These are phyloP conservation scores for Euura saliciscinereae DNA, from an alignment of 1,140 invertebrate species.

Conservation along the genomic window DNA sequence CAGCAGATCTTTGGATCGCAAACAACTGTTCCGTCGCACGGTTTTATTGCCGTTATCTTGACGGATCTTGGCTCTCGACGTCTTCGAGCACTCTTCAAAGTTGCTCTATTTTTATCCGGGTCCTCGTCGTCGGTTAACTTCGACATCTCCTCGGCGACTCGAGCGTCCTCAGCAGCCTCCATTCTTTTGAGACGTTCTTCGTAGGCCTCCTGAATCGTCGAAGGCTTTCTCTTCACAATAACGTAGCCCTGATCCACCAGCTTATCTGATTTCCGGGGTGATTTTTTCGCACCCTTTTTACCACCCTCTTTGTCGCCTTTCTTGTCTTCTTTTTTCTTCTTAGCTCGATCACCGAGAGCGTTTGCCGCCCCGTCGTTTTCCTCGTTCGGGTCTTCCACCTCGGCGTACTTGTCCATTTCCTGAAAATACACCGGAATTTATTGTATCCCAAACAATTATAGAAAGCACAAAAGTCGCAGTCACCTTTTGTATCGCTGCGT, in stretches of 20 bases:
- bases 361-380: not conserved
- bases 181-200: not conserved
- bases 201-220: not conserved
- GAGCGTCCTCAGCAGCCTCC: not conserved
- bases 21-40: slow-evolving; percentile 17
- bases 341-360: not conserved
- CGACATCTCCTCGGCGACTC: not conserved
- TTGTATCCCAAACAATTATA: not conserved
- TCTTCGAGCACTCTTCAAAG: not conserved
- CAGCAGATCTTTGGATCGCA: slow-evolving; percentile 36
- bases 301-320: slow-evolving; percentile 3
- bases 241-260: not conserved
- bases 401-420: slow-evolving; percentile 35
- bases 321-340: slow-evolving; percentile 18
- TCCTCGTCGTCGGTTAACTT: slow-evolving; percentile 9
- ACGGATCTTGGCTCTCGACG: slow-evolving; percentile 6
- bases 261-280: not conserved
- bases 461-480: not conserved
- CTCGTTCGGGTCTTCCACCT: slow-evolving; percentile 10
- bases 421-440: not conserved
- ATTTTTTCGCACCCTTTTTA: slow-evolving; percentile 10
- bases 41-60: slow-evolving; percentile 14
- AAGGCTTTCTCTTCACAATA: not conserved
- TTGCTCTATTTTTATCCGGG: slow-evolving; percentile 12
- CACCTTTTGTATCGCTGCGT: slow-evolving; percentile 36